Evolutionary conservation across 2,797 vertebrate genomes (phyloP).

Genomic region (Carduelis carduelis): DNA sequence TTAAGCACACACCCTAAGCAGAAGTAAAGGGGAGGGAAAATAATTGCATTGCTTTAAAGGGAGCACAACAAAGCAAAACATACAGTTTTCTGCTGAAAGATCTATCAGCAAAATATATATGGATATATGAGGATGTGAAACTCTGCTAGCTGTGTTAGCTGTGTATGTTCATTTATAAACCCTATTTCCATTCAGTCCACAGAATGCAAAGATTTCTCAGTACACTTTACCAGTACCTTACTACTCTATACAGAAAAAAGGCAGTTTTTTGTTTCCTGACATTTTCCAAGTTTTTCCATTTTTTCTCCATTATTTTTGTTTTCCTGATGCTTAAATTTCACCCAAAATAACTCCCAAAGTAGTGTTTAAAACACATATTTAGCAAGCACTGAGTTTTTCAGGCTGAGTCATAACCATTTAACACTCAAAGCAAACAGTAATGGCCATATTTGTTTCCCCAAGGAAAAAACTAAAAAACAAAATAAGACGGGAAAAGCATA

Average conservation of each 20-base stretch:
- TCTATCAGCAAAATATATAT: not conserved
- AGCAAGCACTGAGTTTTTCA: conserved; percentile 3
- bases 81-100: not conserved
- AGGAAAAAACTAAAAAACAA: not conserved
- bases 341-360: not conserved
- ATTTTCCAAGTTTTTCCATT: conserved; percentile 11
- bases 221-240: not conserved
- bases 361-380: conserved; percentile 20
- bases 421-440: not conserved
- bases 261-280: conserved; percentile 35
- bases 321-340: conserved; percentile 37
- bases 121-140: not conserved
- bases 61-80: not conserved
- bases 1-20: not conserved
- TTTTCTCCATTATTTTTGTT: conserved; percentile 7
- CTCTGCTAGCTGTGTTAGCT: not conserved
- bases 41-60: not conserved
- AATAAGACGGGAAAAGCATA: not conserved
- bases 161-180: not conserved
- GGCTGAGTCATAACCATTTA: not conserved
- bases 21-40: not conserved
- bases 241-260: not conserved
- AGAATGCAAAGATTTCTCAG: not conserved
- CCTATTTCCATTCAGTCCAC: not conserved
- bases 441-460: not conserved